Percentiles rank a stretch among this genome's conserved stretches.
These are phyloP conservation scores for Thripadectes ignobilis DNA, from an alignment of 2,797 vertebrate genomes.

Conservation along the genomic window DNA sequence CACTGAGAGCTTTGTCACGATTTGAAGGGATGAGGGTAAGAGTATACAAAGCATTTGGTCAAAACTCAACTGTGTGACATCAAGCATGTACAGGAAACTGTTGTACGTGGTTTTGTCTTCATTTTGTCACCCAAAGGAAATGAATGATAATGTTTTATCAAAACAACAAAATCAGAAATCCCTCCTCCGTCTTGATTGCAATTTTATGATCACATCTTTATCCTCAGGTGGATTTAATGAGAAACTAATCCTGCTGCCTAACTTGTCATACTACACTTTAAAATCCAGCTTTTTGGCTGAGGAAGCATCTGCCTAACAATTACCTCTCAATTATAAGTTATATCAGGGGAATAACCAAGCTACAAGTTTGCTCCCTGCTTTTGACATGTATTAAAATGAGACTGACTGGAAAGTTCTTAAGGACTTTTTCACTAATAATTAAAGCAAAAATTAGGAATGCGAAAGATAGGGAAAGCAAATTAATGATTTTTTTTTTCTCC, in stretches of 20 bases:
- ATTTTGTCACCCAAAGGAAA: constrained; percentile 13
- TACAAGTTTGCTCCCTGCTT: constrained; percentile 14
- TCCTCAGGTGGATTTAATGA: constrained; percentile 6
- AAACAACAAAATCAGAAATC: background rate
- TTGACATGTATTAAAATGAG: background rate
- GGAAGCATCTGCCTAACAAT: constrained; percentile 28
- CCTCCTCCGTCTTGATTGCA: background rate
- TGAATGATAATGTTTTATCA: background rate
- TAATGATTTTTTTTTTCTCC: background rate
- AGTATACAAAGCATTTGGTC: background rate
- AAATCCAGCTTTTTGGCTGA: background rate
- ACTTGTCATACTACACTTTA: background rate
- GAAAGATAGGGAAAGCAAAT: background rate
- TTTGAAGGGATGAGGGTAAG: constrained; percentile 87
- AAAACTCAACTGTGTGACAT: background rate
- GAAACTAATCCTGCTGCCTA: constrained; percentile 24
- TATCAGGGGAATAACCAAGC: background rate
- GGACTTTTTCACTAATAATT: background rate
- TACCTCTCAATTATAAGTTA: background rate
- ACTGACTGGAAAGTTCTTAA: background rate
- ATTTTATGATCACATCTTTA: background rate
- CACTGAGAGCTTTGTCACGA: constrained; percentile 80
- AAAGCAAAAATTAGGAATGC: background rate
- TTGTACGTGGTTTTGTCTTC: background rate
- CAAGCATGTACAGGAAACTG: background rate